Evolutionary conservation across 2,113 vertebrate genomes (phyloP), one percentile per base, ranked within the genome.

Genomic region (Cricetomys ansorgei): DNA sequence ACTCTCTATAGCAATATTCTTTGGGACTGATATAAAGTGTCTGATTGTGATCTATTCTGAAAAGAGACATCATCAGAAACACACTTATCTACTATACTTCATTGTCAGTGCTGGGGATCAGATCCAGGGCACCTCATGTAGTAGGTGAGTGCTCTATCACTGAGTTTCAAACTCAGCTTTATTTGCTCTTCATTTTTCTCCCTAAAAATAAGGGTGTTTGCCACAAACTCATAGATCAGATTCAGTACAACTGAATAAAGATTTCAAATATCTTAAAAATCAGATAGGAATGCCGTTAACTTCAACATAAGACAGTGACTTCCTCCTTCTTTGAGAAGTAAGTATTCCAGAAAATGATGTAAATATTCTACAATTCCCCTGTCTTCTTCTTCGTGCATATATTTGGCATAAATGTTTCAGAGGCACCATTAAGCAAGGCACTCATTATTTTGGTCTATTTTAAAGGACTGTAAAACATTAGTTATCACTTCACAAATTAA

Each of bases 191-290:
- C 65, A 65, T 15, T 17, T 43, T 91, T 16, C 57, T 76, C 37
- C 69, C 55, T 67, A 73, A 70, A 94, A 89, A 88, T 40, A 91
- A 86, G 79, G 34, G 84, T 50, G 7, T 25, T 21, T 34, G 37
- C 69, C 25, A 95, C 0, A 79, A 89, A 94, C 19, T 40, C 21
- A 76, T 73, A 48, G 43, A 50, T 43, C 25, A 73, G 75, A 94
- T 67, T 37, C 88, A 23, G 48, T 3, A 95, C 76, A 23, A 90
- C 89, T 23, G 53, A 23, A 55, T 89, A 25, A 70, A 3, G 53
- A 43, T 34, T 94, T 77, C 31, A 86, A 83, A 79, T n/a, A 75
- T 8, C 31, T 73, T 96, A 70, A 85, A 55, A 93, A 59, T 55
- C 94, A 86, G 50, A 89, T 1, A 73, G 3, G n/a, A 43, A 95